Percentiles rank a stretch among this genome's conserved stretches.
phyloP scores from a whole-genome alignment of 1,140 invertebrate genomes.

The Eumaeus atala region DNA sequence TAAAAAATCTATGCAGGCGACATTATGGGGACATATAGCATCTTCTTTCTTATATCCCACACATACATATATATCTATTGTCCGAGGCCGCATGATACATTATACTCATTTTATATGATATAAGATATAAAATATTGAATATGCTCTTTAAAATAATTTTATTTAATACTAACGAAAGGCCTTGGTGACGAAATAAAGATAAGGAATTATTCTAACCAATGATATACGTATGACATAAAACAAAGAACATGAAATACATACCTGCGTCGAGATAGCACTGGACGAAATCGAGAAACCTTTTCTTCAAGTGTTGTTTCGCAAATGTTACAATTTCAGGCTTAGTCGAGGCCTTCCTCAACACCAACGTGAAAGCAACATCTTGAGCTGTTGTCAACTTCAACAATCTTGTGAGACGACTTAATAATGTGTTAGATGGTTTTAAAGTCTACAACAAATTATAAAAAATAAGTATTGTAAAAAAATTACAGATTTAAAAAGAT shows the following conservation, averaged over 20 bases:
- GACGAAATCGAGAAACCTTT: constrained; percentile 88
- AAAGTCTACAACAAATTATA: constrained; percentile 78
- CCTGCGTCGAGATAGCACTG: constrained; percentile 86
- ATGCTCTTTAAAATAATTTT: no score
- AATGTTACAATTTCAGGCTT: constrained; percentile 82
- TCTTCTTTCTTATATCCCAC: no score
- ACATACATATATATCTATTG: no score
- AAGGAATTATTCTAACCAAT: no score
- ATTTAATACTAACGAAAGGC: no score
- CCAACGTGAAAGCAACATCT: constrained; percentile 91
- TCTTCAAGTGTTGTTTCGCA: constrained; percentile 85
- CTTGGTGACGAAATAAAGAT: no score
- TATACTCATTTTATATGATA: no score
- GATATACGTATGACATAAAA: no score
- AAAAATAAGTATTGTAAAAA: neutral
- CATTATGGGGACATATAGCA: no score
- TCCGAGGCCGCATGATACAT: no score
- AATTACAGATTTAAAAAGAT: neutral
- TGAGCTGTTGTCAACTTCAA: constrained; percentile 89
- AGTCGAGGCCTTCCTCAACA: constrained; percentile 85
- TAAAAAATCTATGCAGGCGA: no score
- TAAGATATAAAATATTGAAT: no score
- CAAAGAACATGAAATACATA: constrained; percentile 20
- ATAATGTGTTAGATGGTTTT: constrained; percentile 84
- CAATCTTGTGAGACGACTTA: constrained; percentile 87